phyloP scores from a whole-genome alignment of 2,888 invertebrate species.

The Leucophenga maculata region DNA sequence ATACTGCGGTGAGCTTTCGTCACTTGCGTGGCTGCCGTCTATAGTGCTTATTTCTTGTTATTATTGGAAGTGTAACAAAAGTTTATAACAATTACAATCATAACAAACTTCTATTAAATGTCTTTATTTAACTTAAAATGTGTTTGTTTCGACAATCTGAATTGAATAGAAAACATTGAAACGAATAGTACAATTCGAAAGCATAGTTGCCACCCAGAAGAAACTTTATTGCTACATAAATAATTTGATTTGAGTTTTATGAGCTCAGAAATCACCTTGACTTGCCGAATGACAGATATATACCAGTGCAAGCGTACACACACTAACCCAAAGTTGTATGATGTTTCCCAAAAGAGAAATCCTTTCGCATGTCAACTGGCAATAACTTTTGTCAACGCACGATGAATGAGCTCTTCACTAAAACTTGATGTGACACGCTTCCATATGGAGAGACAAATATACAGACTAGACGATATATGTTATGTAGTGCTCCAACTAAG shows the following conservation, averaged over 20 bases:
- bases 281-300: constrained; percentile 37
- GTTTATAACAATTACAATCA: too few relatives aligned
- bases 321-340: background rate
- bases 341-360: constrained; percentile 45
- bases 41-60: too few relatives aligned
- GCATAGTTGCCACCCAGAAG: constrained; percentile 34
- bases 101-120: too few relatives aligned
- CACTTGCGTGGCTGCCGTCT: too few relatives aligned
- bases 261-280: constrained; percentile 40
- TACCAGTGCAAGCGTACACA: too few relatives aligned
- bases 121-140: too few relatives aligned
- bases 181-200: background rate
- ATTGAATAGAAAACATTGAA: background rate
- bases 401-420: constrained; percentile 38
- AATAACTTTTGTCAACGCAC: constrained; percentile 43
- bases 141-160: too few relatives aligned
- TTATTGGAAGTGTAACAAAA: too few relatives aligned
- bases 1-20: too few relatives aligned
- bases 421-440: constrained; percentile 25
- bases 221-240: constrained; percentile 36
- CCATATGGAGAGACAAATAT: constrained; percentile 4
- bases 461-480: constrained; percentile 15
- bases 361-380: constrained; percentile 59
- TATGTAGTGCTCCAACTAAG: background rate
- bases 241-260: constrained; percentile 46